A percentile compares a stretch with the other conserved stretches of the same genome.
phyloP scores from a whole-genome alignment of 2,888 invertebrate genomes.

The Erebia ligea region DNA sequence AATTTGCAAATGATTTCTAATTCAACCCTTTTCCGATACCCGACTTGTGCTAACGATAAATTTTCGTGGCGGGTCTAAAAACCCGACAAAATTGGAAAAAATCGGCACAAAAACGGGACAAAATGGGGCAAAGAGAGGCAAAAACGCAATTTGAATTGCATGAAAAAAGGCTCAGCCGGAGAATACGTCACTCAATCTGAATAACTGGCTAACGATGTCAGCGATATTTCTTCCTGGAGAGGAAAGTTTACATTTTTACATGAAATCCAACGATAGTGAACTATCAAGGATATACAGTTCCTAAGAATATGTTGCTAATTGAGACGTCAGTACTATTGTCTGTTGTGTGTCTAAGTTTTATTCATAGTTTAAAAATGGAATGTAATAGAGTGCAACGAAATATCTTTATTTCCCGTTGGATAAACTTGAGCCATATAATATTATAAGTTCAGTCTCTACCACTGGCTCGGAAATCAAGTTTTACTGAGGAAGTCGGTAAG shows the following conservation, averaged over 20 bases:
- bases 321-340: no score
- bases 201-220: conserved; percentile 71
- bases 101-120: conserved; percentile 6
- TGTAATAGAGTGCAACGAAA: no score
- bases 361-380: no score
- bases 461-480: no score
- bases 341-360: no score
- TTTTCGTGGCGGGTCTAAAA: conserved; percentile 63
- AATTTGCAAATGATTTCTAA: conserved; percentile 42
- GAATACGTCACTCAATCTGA: conserved; percentile 68
- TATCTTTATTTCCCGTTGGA: no score
- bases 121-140: conserved; percentile 39
- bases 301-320: no score
- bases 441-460: no score
- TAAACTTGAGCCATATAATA: no score
- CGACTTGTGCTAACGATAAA: conserved; percentile 70
- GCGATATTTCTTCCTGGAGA: conserved; percentile 67
- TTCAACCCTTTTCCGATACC: conserved; percentile 53
- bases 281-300: background rate
- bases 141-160: conserved; percentile 64
- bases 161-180: conserved; percentile 51
- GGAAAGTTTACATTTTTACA: conserved; percentile 70
- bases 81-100: conserved; percentile 59
- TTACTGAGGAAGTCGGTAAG: no score
- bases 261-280: conserved; percentile 28